Evolutionary conservation across 2,113 vertebrate genomes (phyloP), one percentile per base, ranked within the genome.

Genomic region (Numenius arquata): DNA sequence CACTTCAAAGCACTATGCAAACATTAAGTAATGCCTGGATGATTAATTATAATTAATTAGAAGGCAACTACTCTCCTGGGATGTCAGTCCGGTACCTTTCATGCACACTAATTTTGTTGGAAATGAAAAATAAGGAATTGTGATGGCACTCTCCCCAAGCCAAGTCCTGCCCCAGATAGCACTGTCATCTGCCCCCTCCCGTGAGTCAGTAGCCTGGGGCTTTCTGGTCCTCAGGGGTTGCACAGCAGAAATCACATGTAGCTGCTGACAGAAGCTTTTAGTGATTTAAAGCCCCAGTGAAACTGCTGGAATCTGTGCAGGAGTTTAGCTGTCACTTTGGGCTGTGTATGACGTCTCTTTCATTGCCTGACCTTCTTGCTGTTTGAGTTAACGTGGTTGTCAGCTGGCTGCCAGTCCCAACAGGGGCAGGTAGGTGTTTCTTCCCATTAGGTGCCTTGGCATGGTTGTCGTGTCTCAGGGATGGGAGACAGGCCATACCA

Each of bases 31-130:
- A 97, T 88, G 85, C 77, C 88, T 93, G 95, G 71, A 70, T 97
- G 94, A 93, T 94, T 97, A 97, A 97, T 97, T 96, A 81, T 91
- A 88, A 79, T 91, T 93, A 96, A 91, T 95, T 96, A 93, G 92
- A 90, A 85, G 85, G 85, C 85, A 93, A 76, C 70, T 85, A 9
- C 45, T 96, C 95, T 88, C 85, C 50, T 40, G 89, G 78, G 96
- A 88, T 89, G 81, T 91, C 95, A 88, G 84, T 80, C 88, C 96
- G 86, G 67, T 70, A 50, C 41, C 50, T 95, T 95, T 86, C 85
- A 83, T 2, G 26, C 77, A 52, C 68, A 11, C 85, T 92, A 86
- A 95, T 70, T 73, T 73, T 6, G 5, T 26, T 86, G 75, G 88
- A 90, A 92, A 96, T 81, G 84, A 96, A 88, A 79, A 96, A 90